Base-by-base conservation (phyloP, 2,113 vertebrate species). In the Catagonus wagneri region DNA sequence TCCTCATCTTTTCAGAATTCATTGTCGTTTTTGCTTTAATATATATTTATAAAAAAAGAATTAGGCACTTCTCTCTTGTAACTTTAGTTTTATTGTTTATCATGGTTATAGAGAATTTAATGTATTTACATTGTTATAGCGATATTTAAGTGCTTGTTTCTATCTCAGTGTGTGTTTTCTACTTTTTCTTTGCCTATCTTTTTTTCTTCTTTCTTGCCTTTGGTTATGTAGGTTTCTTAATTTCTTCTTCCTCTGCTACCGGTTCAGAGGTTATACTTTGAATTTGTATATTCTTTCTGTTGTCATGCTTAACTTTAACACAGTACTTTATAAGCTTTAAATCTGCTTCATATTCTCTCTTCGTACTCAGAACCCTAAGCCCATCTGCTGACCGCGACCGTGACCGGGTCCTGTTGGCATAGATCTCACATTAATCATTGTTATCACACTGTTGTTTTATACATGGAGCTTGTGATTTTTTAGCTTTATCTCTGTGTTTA, bases 151-250 rank as follows among this genome's bases (percentile, higher is more conserved):
- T 39, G 8, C 54, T 74, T 20, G 32, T 58, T 75, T 95, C 60
- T 71, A 2, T 80, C 17, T 91, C 56, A 72, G 52, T 87, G 56
- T 25, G 14, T 60, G 0, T 61, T 79, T 61, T 78, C 15, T 86
- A 6, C 27, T 79, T 50, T 81, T 78, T 66, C n/a, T 93, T n/a
- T 66, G 50, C 54, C 50, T 72, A 4, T 58, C 2, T 60, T 52
- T 50, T 72, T 74, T 78, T 83, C 54, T 27, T 83, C 12, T 78
- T 90, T 84, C 25, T 44, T 94, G 56, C 7, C 69, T 92, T 90
- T 83, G 52, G 13, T 68, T 93, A 63, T n/a, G 83, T 83, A 78
- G 27, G 69, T 17, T 58, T 85, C 89, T 86, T 61, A 36, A 19
- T 56, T 85, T 50, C 5, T 2, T 74, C 84, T 36, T 20, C 17